Conservation (phyloP, 2,797 vertebrate species). For the Oophaga sylvatica region DNA sequence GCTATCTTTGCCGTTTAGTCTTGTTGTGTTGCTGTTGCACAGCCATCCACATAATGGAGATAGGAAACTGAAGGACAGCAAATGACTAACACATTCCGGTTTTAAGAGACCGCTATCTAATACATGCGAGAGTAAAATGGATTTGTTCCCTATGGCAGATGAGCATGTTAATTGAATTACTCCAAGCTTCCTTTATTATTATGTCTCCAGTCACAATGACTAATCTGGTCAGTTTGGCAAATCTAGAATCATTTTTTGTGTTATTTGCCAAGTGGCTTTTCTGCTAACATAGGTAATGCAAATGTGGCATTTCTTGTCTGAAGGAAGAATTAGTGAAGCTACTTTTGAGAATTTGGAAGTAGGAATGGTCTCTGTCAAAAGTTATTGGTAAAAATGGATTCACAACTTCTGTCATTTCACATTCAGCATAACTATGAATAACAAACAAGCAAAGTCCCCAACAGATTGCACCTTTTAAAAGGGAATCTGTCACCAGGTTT, state of each 20-base stretch:
- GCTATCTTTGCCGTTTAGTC: too few species aligned
- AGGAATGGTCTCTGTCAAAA: neutral
- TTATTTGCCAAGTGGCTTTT: constrained; percentile 16
- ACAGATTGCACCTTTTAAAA: neutral
- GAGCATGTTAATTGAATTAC: constrained; percentile 50
- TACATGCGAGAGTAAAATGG: constrained; percentile 31
- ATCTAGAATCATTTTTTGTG: neutral
- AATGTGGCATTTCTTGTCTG: neutral
- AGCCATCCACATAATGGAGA: neutral
- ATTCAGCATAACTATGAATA: neutral
- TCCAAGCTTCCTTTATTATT: constrained; percentile 15
- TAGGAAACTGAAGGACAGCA: neutral
- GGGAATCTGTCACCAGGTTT: too few species aligned
- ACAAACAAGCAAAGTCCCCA: neutral
- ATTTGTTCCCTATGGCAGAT: constrained; percentile 39
- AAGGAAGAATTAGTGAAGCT: neutral
- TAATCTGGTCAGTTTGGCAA: constrained; percentile 40
- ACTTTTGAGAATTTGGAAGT: neutral
- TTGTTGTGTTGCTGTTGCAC: neutral
- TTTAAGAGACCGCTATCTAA: constrained; percentile 20
- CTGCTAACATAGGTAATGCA: constrained; percentile 15
- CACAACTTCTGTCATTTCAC: neutral
- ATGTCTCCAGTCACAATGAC: constrained; percentile 17
- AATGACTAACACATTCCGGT: neutral
- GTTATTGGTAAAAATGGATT: neutral